phyloP scores from a whole-genome alignment of 2,888 invertebrate species.

The Cheilosia impressa region DNA sequence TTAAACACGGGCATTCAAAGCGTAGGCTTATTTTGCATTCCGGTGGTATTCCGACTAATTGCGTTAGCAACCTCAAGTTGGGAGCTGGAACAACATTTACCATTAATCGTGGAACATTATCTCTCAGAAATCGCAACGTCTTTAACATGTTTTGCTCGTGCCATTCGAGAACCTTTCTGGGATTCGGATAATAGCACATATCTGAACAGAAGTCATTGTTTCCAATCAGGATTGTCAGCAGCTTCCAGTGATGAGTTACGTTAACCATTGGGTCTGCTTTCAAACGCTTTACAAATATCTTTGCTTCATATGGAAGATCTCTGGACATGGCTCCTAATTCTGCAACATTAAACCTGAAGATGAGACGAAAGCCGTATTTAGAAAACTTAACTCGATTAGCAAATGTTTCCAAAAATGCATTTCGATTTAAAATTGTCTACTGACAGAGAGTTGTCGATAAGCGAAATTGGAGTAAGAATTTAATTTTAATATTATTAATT shows the following conservation, averaged over 20 bases:
- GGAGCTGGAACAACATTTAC: constrained; percentile 85
- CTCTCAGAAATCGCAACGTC: constrained; percentile 84
- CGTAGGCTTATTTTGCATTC: constrained; percentile 83
- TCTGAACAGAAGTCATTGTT: constrained; percentile 87
- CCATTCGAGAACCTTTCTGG: constrained; percentile 82
- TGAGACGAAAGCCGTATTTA: too few species aligned
- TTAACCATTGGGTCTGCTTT: constrained; percentile 85
- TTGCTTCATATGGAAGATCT: constrained; percentile 86
- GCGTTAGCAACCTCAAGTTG: constrained; percentile 83
- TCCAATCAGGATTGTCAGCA: constrained; percentile 86
- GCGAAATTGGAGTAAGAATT: background rate
- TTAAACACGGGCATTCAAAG: constrained; percentile 86
- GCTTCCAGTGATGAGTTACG: constrained; percentile 86
- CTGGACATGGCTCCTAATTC: constrained; percentile 86
- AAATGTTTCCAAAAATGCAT: background rate
- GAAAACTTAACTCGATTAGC: too few species aligned
- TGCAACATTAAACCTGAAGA: constrained; percentile 85
- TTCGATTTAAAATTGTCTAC: background rate
- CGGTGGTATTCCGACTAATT: constrained; percentile 81
- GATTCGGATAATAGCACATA: constrained; percentile 84
- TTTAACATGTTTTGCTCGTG: constrained; percentile 84
- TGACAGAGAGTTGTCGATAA: background rate
- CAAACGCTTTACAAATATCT: constrained; percentile 85
- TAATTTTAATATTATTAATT: background rate
- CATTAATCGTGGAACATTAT: constrained; percentile 86